A percentile compares a stretch with the other conserved stretches of the same genome.
Conservation (phyloP, 2,797 vertebrate species). For the Cyclopterus lumpus region DNA sequence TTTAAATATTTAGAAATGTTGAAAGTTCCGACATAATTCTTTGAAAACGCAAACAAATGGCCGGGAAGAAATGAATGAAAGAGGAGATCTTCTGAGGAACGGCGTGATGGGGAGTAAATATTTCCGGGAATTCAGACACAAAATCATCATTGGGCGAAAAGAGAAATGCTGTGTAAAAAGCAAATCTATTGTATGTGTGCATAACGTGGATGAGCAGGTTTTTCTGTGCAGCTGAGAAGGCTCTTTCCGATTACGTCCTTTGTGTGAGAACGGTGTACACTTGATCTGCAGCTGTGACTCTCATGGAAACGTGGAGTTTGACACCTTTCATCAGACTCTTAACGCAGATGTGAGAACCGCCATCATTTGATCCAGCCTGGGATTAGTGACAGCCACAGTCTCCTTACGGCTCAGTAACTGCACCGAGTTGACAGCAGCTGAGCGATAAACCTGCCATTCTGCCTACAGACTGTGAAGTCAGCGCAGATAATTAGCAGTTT, state of each 20-base stretch:
- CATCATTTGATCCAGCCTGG: slow-evolving; percentile 57
- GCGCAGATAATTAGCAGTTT: slow-evolving; percentile 42
- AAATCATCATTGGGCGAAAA: slow-evolving; percentile 23
- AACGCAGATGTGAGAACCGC: slow-evolving; percentile 69
- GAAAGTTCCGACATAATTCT: slow-evolving; percentile 21
- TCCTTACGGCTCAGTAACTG: slow-evolving; percentile 44
- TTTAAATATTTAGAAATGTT: slow-evolving; percentile 21
- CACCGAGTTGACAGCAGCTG: slow-evolving; percentile 30
- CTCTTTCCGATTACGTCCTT: slow-evolving; percentile 17
- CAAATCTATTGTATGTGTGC: slow-evolving; percentile 7
- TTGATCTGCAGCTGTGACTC: slow-evolving; percentile 32
- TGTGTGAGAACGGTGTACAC: slow-evolving; percentile 36
- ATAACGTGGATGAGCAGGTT: slow-evolving; percentile 13
- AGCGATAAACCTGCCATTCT: slow-evolving; percentile 52
- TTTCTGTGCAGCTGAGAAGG: slow-evolving; percentile 40
- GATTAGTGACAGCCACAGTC: slow-evolving; percentile 71
- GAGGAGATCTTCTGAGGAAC: background rate
- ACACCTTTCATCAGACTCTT: slow-evolving; percentile 68
- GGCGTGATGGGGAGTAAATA: slow-evolving; percentile 22
- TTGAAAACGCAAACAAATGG: slow-evolving; percentile 1
- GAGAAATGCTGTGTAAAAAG: slow-evolving; percentile 25
- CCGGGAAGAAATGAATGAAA: slow-evolving; percentile 14
- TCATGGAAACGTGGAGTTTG: slow-evolving; percentile 56
- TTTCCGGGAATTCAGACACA: slow-evolving; percentile 34
- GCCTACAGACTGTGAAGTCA: slow-evolving; percentile 40